These are phyloP conservation scores for Baryphthengus martii DNA, from an alignment of 2,113 vertebrate genomes.

Conservation along the genomic window DNA sequence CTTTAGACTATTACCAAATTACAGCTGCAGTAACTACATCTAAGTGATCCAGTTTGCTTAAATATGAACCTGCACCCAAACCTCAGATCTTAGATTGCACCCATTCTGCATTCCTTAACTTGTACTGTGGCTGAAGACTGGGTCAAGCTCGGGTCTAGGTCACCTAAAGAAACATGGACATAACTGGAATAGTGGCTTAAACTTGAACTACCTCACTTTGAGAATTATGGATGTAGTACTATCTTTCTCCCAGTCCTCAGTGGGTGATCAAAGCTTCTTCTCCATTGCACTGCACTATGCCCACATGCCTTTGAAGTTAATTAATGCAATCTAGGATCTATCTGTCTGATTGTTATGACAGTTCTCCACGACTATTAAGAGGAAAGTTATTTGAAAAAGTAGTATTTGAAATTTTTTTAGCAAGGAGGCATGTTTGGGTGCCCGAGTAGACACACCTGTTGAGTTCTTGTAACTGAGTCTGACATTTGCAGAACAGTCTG, in stretches of 20 bases:
- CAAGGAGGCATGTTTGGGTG: neutral
- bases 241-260: neutral
- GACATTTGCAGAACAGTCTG: neutral
- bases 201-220: neutral
- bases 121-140: neutral
- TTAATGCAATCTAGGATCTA: neutral
- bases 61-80: neutral
- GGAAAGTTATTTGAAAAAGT: neutral
- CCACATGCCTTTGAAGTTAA: neutral
- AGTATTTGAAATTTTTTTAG: neutral
- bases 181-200: neutral
- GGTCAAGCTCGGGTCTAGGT: neutral
- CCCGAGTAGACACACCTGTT: neutral
- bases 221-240: neutral
- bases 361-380: neutral
- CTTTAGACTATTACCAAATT: neutral
- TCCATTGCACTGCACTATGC: neutral
- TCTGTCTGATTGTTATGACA: neutral
- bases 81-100: neutral
- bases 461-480: neutral
- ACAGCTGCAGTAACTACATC: neutral
- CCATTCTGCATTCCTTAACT: too few relatives aligned
- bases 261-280: neutral
- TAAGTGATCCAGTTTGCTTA: neutral
- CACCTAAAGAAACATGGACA: neutral